Conservation (phyloP, 2,797 vertebrate species). For the Pseudopleuronectes americanus region DNA sequence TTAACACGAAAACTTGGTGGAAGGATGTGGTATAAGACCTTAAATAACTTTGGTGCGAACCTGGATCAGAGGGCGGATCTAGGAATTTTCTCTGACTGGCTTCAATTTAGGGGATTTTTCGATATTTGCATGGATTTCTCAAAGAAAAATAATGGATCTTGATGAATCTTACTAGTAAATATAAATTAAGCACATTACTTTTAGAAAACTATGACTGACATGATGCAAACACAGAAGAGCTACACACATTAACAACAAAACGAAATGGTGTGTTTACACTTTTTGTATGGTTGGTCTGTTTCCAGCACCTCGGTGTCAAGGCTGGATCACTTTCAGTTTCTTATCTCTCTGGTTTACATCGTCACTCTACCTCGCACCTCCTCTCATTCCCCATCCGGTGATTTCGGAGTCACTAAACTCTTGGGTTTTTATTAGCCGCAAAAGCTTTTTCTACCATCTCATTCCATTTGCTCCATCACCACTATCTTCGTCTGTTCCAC, state of each 20-base stretch:
- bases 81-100: too few species aligned
- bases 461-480: slow-evolving; percentile 38
- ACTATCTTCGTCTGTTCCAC: slow-evolving; percentile 43
- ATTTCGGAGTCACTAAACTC: slow-evolving; percentile 30
- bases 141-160: too few species aligned
- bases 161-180: too few species aligned
- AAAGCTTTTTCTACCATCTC: slow-evolving; percentile 18
- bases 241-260: not conserved
- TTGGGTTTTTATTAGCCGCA: slow-evolving; percentile 27
- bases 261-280: not conserved
- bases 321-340: slow-evolving; percentile 10
- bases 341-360: slow-evolving; percentile 3
- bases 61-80: too few species aligned
- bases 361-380: not conserved
- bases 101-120: too few species aligned
- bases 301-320: too few species aligned
- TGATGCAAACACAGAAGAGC: slow-evolving; percentile 7
- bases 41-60: too few species aligned
- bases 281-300: not conserved
- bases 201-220: too few species aligned
- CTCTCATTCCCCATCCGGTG: slow-evolving; percentile 15
- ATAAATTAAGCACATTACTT: too few species aligned
- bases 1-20: too few species aligned
- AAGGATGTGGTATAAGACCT: too few species aligned
- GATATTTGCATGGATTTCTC: too few species aligned